Evolutionary conservation across 2,113 vertebrate species (phyloP), one percentile per base, ranked within the genome.

Genomic region (Antechinus flavipes): DNA sequence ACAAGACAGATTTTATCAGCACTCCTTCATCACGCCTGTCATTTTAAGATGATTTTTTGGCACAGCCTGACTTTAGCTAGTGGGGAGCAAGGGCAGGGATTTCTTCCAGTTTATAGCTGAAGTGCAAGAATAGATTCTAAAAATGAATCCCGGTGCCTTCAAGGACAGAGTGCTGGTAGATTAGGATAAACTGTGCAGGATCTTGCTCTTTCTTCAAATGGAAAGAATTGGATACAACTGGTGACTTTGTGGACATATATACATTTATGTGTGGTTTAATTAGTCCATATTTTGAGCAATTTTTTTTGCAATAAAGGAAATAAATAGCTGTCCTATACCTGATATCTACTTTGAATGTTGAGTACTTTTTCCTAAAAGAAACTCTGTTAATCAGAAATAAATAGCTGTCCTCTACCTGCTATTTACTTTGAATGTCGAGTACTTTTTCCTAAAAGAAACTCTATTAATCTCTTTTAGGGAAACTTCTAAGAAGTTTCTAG

Each of bases 111-210:
- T 96, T 97, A 91, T 14, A 97, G 93, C 61, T 50, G 89, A 97
- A 95, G n/a, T n/a, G n/a, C 95, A 94, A 95, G 95, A 97, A 92
- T 94, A 95, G 97, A 95, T 94, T 94, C 97, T 97, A 97, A 97
- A 97, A 97, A 96, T 97, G 96, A 93, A 94, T 93, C 35, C n/a
- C 9, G 11, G 93, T 96, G 93, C 96, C 91, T 96, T 97, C 93
- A 95, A 95, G 93, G 30, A 14, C 91, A 93, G 97, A 96, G 94
- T 94, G 95, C 93, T 92, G 91, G 92, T 94, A 94, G 95, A 96
- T 68, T 92, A 92, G 95, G 90, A 35, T 95, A 92, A 76, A 94
- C 76, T 50, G 55, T 54, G 89, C 68, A 8, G 12, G 25, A 12
- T 94, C 54, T 90, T 91, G 94, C 50, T 95, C 93, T 95, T 93